Evolutionary conservation across 2,113 vertebrate species (phyloP).

Genomic region (Azemiops feae): DNA sequence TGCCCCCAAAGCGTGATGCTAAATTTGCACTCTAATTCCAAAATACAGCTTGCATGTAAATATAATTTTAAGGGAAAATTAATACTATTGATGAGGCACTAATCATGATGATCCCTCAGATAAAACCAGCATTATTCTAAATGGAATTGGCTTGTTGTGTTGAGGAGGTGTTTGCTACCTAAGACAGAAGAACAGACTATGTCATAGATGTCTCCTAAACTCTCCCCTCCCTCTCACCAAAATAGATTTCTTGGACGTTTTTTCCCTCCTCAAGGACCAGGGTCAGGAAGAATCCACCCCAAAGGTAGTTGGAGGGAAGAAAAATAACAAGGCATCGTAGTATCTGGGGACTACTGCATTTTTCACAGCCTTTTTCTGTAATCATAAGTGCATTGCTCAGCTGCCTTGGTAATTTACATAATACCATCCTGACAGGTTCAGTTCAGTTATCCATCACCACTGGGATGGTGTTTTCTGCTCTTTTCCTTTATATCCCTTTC

Average conservation of each 20-base stretch:
- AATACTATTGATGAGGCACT: background rate
- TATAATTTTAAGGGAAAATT: background rate
- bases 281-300: conserved; percentile 88
- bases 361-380: conserved; percentile 82
- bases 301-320: conserved; percentile 85
- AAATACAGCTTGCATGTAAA: background rate
- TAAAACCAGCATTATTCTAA: conserved; percentile 50
- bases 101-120: conserved; percentile 58
- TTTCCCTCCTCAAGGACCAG: conserved; percentile 71
- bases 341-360: conserved; percentile 81
- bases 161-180: conserved; percentile 42
- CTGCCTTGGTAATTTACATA: conserved; percentile 93
- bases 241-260: conserved; percentile 70
- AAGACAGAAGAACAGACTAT: conserved; percentile 66
- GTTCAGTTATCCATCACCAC: conserved; percentile 85
- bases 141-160: conserved; percentile 47
- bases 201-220: conserved; percentile 76
- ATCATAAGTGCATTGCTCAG: conserved; percentile 88
- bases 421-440: conserved; percentile 86
- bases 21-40: background rate
- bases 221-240: conserved; percentile 7
- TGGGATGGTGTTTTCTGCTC: conserved; percentile 71
- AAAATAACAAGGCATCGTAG: conserved; percentile 85
- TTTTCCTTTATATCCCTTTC: conserved; percentile 69
- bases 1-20: background rate